These are phyloP conservation scores for Thalassaphorura encarpata DNA, from an alignment of 1,140 invertebrate species.

Conservation along the genomic window DNA sequence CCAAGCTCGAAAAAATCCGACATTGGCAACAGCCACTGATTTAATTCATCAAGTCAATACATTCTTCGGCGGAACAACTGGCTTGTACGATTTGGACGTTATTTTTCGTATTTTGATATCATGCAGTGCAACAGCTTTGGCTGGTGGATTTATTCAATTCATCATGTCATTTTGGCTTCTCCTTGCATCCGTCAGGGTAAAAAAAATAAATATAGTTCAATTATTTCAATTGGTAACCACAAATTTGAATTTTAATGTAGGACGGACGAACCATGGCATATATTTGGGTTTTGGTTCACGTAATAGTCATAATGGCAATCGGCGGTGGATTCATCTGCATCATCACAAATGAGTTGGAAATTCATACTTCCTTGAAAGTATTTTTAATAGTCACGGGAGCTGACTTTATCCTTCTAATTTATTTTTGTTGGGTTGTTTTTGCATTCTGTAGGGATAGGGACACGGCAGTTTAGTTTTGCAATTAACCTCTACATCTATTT, in stretches of 20 bases:
- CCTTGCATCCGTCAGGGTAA: conserved; percentile 21
- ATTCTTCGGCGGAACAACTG: conserved; percentile 26
- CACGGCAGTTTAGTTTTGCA: too few relatives aligned
- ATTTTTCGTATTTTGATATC: conserved; percentile 28
- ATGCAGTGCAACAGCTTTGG: background rate
- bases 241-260: background rate
- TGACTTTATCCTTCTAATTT: conserved; percentile 22
- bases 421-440: conserved; percentile 16
- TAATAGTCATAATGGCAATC: conserved; percentile 14
- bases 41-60: conserved; percentile 28
- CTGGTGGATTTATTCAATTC: conserved; percentile 24
- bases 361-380: conserved; percentile 7
- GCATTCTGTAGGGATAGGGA: conserved; percentile 9
- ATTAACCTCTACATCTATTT: too few relatives aligned
- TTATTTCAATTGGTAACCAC: background rate
- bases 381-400: conserved; percentile 19
- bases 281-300: conserved; percentile 19
- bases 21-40: conserved; percentile 21
- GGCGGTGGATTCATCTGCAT: conserved; percentile 25
- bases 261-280: conserved; percentile 16
- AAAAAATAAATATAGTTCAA: background rate
- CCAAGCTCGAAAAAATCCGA: conserved; percentile 25
- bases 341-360: conserved; percentile 25
- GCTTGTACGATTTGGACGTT: conserved; percentile 28
- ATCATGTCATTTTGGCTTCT: conserved; percentile 28